These are phyloP conservation scores for Graphium colonna DNA, from an alignment of 2,888 invertebrate species.

Conservation along the genomic window DNA sequence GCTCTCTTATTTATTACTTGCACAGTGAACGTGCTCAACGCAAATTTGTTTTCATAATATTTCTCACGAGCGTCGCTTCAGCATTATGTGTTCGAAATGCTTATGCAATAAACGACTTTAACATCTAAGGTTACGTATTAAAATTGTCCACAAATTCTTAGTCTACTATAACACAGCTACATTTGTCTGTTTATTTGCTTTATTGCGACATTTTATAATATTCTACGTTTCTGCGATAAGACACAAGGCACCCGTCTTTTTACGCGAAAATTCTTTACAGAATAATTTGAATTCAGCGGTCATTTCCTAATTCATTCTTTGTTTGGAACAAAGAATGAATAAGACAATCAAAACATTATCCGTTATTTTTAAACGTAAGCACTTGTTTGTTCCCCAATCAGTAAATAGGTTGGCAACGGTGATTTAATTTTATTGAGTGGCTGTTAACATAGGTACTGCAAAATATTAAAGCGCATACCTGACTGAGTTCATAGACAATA, in stretches of 20 bases:
- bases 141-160: conserved; percentile 32
- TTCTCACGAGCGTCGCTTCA: conserved; percentile 57
- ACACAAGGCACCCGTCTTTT: conserved; percentile 62
- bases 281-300: too few species aligned
- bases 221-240: conserved; percentile 70
- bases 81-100: conserved; percentile 45
- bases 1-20: conserved; percentile 74
- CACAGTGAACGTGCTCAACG: conserved; percentile 74
- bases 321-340: too few species aligned
- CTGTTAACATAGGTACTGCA: too few species aligned
- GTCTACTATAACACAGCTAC: conserved; percentile 42
- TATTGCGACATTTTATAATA: conserved; percentile 77
- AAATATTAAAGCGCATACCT: too few species aligned
- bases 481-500: too few species aligned
- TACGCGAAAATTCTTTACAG: conserved; percentile 41
- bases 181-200: conserved; percentile 74
- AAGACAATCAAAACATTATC: too few species aligned
- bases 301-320: too few species aligned
- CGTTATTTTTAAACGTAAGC: too few species aligned
- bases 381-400: too few species aligned
- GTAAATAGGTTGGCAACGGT: too few species aligned
- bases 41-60: conserved; percentile 80
- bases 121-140: conserved; percentile 34
- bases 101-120: conserved; percentile 43
- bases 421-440: too few species aligned